These are phyloP conservation scores for Myotis davidii DNA, from an alignment of 2,113 vertebrate genomes.

Conservation along the genomic window DNA sequence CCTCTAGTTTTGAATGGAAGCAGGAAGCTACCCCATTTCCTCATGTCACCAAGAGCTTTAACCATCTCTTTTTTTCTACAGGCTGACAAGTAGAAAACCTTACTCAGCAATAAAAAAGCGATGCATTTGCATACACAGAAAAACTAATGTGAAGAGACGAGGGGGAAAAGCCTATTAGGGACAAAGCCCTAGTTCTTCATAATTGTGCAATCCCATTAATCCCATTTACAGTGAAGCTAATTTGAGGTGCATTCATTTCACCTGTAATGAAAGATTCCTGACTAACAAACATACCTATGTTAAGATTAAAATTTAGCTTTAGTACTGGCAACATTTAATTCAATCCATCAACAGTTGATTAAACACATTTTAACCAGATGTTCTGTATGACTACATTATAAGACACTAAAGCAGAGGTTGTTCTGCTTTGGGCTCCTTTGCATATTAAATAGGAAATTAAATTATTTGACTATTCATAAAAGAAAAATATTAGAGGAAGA, in stretches of 20 bases:
- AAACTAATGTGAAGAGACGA: background rate
- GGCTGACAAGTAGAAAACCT: background rate
- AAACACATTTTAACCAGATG: background rate
- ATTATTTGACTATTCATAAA: background rate
- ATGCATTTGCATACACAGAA: background rate
- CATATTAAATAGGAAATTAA: slow-evolving; percentile 22
- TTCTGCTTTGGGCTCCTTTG: slow-evolving; percentile 8
- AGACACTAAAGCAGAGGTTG: background rate
- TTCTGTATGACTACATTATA: background rate
- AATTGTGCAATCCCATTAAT: background rate
- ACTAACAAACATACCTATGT: background rate
- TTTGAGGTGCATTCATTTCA: background rate
- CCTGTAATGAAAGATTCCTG: background rate
- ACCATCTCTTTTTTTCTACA: background rate
- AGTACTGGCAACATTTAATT: background rate
- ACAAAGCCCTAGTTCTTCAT: background rate
- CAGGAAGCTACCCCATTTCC: background rate
- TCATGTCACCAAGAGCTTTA: background rate
- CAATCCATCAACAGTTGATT: background rate
- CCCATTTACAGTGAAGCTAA: background rate
- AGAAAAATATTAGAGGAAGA: background rate
- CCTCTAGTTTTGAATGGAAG: background rate
- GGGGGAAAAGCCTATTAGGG: background rate
- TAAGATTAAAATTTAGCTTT: background rate
- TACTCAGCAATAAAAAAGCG: background rate